A percentile compares a stretch with the other conserved stretches of the same genome.
Evolutionary conservation across 2,113 vertebrate genomes (phyloP).

Genomic region (Rafetus swinhoei): DNA sequence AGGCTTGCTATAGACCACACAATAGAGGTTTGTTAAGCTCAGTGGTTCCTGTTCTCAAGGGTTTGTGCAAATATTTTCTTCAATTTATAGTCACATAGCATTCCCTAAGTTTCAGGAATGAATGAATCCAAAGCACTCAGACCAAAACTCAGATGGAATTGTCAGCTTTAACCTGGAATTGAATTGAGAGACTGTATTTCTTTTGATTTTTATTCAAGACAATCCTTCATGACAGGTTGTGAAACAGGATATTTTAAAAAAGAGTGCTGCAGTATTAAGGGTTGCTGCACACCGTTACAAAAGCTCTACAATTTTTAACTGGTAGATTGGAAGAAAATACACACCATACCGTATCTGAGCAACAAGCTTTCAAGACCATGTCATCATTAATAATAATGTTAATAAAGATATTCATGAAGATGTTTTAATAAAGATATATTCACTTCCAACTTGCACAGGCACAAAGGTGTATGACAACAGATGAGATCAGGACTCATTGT

Average conservation of each 20-base stretch:
- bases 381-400: background rate
- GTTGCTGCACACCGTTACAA: background rate
- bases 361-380: background rate
- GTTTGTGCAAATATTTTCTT: conserved; percentile 64
- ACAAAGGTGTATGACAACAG: background rate
- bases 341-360: background rate
- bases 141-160: conserved; percentile 46
- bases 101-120: conserved; percentile 54
- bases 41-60: background rate
- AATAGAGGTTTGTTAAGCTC: conserved; percentile 19
- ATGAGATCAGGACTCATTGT: background rate
- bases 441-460: background rate
- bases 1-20: conserved; percentile 22
- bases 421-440: background rate
- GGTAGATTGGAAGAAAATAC: background rate
- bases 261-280: background rate
- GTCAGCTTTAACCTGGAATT: conserved; percentile 26
- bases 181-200: background rate
- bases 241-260: conserved; percentile 6
- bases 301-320: background rate
- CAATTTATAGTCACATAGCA: background rate
- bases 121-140: conserved; percentile 22
- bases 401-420: background rate
- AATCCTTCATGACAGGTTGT: background rate
- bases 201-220: background rate